Conservation (phyloP, 2,888 invertebrate species). For the Gryllus longicercus region DNA sequence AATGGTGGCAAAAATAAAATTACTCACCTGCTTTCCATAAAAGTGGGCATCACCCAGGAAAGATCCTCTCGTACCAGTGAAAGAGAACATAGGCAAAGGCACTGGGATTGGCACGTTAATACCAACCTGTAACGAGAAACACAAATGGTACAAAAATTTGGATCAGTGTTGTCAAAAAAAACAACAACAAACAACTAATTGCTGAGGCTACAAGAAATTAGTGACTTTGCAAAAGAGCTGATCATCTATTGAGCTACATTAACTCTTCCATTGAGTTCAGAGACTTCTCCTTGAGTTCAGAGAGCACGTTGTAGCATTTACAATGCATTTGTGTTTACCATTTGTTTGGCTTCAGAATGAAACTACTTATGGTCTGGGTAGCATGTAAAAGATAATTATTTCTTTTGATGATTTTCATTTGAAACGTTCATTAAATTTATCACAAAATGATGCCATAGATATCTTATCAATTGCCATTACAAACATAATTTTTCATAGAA, state of each 20-base stretch:
- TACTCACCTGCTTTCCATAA: conserved; percentile 80
- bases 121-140: conserved; percentile 59
- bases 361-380: too few species aligned
- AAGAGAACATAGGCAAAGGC: conserved; percentile 98
- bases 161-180: too few species aligned
- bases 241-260: too few species aligned
- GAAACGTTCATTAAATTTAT: neutral
- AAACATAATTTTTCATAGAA: neutral
- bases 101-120: conserved; percentile 98
- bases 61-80: conserved; percentile 93
- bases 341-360: too few species aligned
- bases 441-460: neutral
- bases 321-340: too few species aligned
- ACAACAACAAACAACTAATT: neutral
- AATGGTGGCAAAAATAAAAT: too few species aligned
- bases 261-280: too few species aligned
- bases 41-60: conserved; percentile 96
- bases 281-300: too few species aligned
- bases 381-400: too few species aligned
- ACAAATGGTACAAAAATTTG: neutral
- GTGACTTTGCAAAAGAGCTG: too few species aligned
- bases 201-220: neutral
- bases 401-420: too few species aligned
- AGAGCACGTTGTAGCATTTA: too few species aligned
- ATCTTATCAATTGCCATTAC: neutral